Evolutionary conservation across 2,113 vertebrate species (phyloP), one percentile per base, ranked within the genome.

Genomic region (Serilophus lunatus): DNA sequence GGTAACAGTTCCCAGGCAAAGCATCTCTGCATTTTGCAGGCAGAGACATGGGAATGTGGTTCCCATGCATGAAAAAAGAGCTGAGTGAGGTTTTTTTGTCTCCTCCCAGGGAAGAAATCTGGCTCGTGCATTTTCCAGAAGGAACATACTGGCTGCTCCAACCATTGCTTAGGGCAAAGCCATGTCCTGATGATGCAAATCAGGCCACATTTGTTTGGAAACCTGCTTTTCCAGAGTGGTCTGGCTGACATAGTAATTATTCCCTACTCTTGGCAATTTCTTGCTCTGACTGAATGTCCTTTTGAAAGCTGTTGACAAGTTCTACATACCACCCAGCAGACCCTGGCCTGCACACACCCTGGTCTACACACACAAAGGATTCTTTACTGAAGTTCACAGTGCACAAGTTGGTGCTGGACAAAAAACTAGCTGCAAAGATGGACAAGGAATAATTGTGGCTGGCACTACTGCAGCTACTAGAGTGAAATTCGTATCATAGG

Each of bases 151-250:
- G 36, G 10, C n/a, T 83, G 13, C 51, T 86, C 63, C 60, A 80
- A 70, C 82, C 20, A 36, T 28, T 42, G 64, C n/a, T 86, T 49
- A 81, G 31, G 44, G 64, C 47, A 93, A 97, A 95, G 28, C 71
- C 25, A 4, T 56, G 59, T 57, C 38, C 66, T 70, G 88, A 72
- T 68, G 60, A n/a, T 93, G 79, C 36, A 86, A 47, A 75, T 53
- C 19, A 35, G 75, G 51, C n/a, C 42, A 93, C 44, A 94, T 90
- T 90, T 95, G 51, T 57, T 96, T 92, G 90, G 92, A 95, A 96
- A 88, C 51, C 44, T 75, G 47, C 56, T 96, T 90, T 90, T 90
- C 54, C 86, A 96, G 72, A 81, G 68, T 57, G 93, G 60, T 88
- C 79, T 95, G 90, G 68, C 92, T 92, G 71, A 70, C n/a, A 53